These are phyloP conservation scores for Chalcis sispes DNA, from an alignment of 2,888 invertebrate genomes.

Conservation along the genomic window DNA sequence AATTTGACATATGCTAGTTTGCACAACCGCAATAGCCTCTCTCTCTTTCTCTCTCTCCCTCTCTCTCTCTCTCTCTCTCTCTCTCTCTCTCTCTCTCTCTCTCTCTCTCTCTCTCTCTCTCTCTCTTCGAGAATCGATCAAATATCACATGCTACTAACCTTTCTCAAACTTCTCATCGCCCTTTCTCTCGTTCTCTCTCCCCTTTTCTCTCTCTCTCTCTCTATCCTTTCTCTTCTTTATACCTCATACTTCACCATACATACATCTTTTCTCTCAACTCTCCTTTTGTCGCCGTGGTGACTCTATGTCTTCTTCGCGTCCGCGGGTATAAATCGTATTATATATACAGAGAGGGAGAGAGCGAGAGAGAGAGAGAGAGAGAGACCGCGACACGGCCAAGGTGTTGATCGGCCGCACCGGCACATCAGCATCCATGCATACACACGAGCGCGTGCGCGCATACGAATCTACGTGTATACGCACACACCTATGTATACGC, in stretches of 20 bases:
- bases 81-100: neutral
- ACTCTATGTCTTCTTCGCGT: no score
- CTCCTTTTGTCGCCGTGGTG: neutral
- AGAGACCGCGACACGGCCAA: conserved; percentile 25
- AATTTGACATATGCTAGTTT: neutral
- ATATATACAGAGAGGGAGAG: no score
- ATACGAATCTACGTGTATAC: neutral
- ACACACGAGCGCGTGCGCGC: neutral
- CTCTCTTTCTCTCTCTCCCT: neutral
- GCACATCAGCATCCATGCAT: conserved; percentile 9
- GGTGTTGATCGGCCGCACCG: conserved; percentile 47
- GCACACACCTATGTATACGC: neutral
- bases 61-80: neutral
- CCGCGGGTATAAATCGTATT: no score
- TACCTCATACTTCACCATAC: neutral
- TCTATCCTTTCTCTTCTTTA: neutral
- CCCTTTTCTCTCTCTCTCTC: no score
- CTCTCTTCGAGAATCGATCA: no score
- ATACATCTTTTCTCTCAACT: neutral
- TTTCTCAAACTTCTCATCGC: neutral
- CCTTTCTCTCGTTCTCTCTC: no score
- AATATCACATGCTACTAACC: no score
- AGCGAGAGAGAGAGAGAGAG: neutral
- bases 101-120: no score
- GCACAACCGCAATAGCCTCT: neutral